Conservation (phyloP, 2,888 invertebrate species). For the Heliconius cydno region DNA sequence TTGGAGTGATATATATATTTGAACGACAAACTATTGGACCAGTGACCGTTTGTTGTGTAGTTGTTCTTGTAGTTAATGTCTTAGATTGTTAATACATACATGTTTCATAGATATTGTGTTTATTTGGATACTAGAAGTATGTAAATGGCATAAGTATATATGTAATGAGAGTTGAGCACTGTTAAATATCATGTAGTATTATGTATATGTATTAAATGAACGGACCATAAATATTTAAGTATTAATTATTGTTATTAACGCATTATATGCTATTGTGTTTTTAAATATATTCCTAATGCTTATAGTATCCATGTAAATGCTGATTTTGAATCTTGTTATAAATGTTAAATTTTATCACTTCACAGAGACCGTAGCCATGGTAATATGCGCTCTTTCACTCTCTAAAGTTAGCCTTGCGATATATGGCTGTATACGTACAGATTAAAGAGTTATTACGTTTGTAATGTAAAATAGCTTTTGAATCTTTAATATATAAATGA, state of each 20-base stretch:
- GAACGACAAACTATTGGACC: constrained; percentile 74
- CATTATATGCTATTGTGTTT: not conserved
- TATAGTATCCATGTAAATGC: constrained; percentile 50
- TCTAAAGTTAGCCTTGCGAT: constrained; percentile 12
- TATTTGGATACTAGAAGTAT: constrained; percentile 42
- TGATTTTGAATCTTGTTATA: constrained; percentile 70
- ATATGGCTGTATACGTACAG: constrained; percentile 19
- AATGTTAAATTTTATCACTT: constrained; percentile 75
- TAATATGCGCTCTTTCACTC: constrained; percentile 31
- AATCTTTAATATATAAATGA: constrained; percentile 4
- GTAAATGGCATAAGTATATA: not conserved
- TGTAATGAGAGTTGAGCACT: constrained; percentile 6
- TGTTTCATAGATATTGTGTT: constrained; percentile 50
- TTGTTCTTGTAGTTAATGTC: constrained; percentile 75
- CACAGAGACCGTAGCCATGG: constrained; percentile 38
- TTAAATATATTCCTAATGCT: constrained; percentile 14
- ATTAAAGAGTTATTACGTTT: not conserved
- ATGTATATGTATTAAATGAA: constrained; percentile 19
- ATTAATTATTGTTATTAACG: constrained; percentile 14
- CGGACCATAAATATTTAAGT: constrained; percentile 23
- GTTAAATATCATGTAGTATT: constrained; percentile 10
- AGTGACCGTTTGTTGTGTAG: constrained; percentile 75
- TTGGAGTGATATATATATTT: constrained; percentile 57
- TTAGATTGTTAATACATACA: constrained; percentile 80
- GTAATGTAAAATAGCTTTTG: not conserved